Percentiles rank a stretch among this genome's conserved stretches.
Conservation (phyloP, 2,113 vertebrate species). For the Tragulus kanchil region DNA sequence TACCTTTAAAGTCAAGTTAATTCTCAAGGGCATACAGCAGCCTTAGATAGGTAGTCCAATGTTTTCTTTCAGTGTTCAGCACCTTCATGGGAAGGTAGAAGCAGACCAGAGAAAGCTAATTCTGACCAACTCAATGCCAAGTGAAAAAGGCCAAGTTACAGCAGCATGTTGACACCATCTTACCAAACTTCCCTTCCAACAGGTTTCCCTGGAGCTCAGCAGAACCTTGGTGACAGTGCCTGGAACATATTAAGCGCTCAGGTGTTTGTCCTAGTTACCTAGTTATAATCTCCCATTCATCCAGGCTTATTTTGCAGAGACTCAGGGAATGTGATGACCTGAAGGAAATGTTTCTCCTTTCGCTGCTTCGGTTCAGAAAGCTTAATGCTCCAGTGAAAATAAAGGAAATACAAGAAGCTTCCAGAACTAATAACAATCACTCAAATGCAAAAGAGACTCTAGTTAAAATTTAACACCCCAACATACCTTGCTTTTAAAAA, state of each 20-base stretch:
- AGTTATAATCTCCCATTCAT: neutral
- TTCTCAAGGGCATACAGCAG: neutral
- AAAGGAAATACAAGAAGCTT: neutral
- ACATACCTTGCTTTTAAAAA: slow-evolving; percentile 31
- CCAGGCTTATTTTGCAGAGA: neutral
- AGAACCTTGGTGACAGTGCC: neutral
- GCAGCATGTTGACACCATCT: neutral
- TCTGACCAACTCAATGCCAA: neutral
- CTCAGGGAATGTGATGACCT: neutral
- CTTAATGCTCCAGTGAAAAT: neutral
- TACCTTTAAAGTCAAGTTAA: neutral
- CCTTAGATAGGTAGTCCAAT: neutral
- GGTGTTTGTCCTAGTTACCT: neutral
- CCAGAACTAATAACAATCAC: slow-evolving; percentile 9
- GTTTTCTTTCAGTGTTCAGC: neutral
- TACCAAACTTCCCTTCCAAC: neutral
- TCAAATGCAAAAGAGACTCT: neutral
- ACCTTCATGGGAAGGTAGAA: neutral
- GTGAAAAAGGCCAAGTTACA: neutral
- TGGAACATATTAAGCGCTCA: neutral
- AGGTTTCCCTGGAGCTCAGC: neutral
- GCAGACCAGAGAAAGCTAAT: neutral
- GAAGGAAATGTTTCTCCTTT: neutral
- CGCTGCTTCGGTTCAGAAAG: neutral
- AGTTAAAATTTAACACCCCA: neutral